Conservation (phyloP, 2,797 vertebrate genomes). For the Picus viridis region DNA sequence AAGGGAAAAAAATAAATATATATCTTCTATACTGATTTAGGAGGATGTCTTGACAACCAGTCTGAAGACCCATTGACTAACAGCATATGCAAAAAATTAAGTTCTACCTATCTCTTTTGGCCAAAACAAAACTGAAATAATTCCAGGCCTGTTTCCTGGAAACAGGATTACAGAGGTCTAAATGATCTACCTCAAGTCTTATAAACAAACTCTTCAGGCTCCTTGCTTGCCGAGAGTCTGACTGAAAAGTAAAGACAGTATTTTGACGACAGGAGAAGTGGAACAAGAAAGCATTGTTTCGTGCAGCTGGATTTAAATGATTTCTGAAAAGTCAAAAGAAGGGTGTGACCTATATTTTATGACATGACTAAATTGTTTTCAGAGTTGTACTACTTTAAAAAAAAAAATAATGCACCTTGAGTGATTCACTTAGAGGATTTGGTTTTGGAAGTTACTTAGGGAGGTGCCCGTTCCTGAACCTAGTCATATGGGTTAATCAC, state of each 20-base stretch:
- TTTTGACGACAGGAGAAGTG: neutral
- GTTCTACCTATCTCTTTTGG: neutral
- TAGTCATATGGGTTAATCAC: neutral
- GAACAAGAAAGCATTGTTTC: neutral
- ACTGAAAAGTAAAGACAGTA: neutral
- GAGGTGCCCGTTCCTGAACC: neutral
- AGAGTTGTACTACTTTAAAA: neutral
- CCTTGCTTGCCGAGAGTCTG: neutral
- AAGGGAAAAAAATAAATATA: neutral
- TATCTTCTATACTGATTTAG: neutral
- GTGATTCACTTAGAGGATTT: neutral
- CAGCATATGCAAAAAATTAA: neutral
- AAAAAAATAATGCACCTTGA: neutral
- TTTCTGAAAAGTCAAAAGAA: neutral
- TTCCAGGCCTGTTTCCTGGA: neutral
- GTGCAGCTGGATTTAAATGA: neutral
- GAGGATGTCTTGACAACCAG: neutral
- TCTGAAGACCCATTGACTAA: neutral
- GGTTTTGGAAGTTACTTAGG: neutral
- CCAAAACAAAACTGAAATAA: conserved; percentile 8
- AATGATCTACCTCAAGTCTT: conserved; percentile 12
- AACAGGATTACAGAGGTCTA: neutral
- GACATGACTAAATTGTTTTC: neutral
- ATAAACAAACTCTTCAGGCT: neutral
- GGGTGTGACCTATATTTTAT: neutral